Conservation (phyloP, 1,140 invertebrate species). For the Eupristina koningsbergeri region DNA sequence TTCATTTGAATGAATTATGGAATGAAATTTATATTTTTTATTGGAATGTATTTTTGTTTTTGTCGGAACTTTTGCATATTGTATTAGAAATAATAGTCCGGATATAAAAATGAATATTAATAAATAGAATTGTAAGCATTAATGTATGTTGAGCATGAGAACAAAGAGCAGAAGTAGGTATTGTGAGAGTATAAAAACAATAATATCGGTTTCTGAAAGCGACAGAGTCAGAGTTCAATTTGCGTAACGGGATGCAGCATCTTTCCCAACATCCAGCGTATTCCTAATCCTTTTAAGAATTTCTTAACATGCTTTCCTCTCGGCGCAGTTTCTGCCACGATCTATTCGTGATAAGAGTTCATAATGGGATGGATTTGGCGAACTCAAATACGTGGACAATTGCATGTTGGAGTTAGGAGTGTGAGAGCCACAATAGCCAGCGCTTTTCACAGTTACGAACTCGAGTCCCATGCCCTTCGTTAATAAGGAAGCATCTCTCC, state of each 20-base stretch:
- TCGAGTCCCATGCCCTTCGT: not conserved
- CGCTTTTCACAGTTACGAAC: not conserved
- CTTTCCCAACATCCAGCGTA: not conserved
- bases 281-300: constrained; percentile 17
- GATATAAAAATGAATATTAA: too few species aligned
- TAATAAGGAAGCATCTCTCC: constrained; percentile 42
- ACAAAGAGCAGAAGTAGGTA: too few species aligned
- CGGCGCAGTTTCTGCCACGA: not conserved
- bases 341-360: constrained; percentile 14
- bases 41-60: too few species aligned
- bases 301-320: constrained; percentile 6
- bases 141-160: too few species aligned
- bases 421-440: constrained; percentile 6
- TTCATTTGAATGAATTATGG: too few species aligned
- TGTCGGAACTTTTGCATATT: too few species aligned
- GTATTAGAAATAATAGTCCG: too few species aligned
- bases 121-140: too few species aligned
- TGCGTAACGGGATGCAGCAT: not conserved
- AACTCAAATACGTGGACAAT: constrained; percentile 10
- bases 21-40: too few species aligned
- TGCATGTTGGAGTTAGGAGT: not conserved
- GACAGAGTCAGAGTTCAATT: not conserved
- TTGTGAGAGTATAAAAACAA: too few species aligned
- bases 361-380: constrained; percentile 8
- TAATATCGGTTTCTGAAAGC: too few species aligned